A percentile compares a stretch with the other conserved stretches of the same genome.
phyloP scores from a whole-genome alignment of 2,888 invertebrate species.

The Kuschelorhynchus macadamiae region DNA sequence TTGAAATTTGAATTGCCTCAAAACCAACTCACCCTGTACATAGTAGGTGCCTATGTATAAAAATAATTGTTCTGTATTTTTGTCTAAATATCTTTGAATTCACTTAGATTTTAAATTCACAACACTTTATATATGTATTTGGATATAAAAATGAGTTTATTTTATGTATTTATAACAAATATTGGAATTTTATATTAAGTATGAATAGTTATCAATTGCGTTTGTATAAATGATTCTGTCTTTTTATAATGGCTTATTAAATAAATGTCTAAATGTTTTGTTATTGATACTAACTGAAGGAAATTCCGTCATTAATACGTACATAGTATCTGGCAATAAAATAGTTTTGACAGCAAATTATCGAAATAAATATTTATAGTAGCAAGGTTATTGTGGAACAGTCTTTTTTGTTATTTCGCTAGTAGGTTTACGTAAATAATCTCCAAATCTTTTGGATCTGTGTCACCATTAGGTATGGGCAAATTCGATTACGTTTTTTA shows the following conservation, averaged over 20 bases:
- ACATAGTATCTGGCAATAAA: too few species aligned
- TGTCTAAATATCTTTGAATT: slow-evolving; percentile 31
- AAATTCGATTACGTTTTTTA: too few species aligned
- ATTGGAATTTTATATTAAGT: slow-evolving; percentile 37
- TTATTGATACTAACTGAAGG: slow-evolving; percentile 22
- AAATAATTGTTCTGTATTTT: slow-evolving; percentile 31
- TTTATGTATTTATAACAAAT: slow-evolving; percentile 45
- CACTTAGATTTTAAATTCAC: slow-evolving; percentile 39
- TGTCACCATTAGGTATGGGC: too few species aligned
- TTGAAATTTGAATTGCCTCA: too few species aligned
- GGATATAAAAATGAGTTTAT: slow-evolving; percentile 34
- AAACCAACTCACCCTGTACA: slow-evolving; percentile 40
- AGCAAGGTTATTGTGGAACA: too few species aligned
- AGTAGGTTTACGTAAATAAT: too few species aligned
- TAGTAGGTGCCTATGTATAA: slow-evolving; percentile 36
- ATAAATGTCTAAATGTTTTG: slow-evolving; percentile 37
- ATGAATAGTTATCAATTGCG: slow-evolving; percentile 30
- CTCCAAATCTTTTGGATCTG: too few species aligned
- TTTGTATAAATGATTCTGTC: slow-evolving; percentile 42
- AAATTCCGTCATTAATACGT: too few species aligned
- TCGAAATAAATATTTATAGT: too few species aligned
- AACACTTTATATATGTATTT: slow-evolving; percentile 27
- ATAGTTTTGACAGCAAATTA: too few species aligned
- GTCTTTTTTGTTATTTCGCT: too few species aligned
- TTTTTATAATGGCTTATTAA: slow-evolving; percentile 37